Conservation (phyloP, 2,797 vertebrate genomes). For the Crenuchus spilurus region DNA sequence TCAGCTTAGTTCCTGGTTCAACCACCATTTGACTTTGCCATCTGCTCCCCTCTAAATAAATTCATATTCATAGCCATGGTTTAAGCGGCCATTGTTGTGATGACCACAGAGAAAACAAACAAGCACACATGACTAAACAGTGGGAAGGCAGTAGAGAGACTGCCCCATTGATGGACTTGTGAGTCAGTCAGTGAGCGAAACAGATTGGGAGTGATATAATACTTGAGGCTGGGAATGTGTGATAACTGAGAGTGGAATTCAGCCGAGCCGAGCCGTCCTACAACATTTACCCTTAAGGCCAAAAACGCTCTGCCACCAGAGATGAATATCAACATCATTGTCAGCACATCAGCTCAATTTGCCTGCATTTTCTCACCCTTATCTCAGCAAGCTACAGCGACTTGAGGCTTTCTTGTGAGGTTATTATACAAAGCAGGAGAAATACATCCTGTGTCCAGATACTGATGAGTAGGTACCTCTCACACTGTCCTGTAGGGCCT, state of each 20-base stretch:
- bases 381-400: not conserved
- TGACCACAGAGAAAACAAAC: slow-evolving; percentile 44
- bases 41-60: slow-evolving; percentile 46
- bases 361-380: slow-evolving; percentile 2
- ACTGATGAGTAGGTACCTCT: not conserved
- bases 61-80: slow-evolving; percentile 33
- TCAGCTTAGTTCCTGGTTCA: slow-evolving; percentile 39
- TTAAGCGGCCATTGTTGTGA: slow-evolving; percentile 37
- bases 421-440: not conserved
- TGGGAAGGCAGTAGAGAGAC: slow-evolving; percentile 25
- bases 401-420: not conserved
- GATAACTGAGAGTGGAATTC: slow-evolving; percentile 21
- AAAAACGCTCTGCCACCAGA: slow-evolving; percentile 9
- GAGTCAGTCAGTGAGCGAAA: slow-evolving; percentile 40
- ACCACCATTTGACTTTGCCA: slow-evolving; percentile 44
- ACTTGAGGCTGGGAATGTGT: slow-evolving; percentile 30
- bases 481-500: not conserved
- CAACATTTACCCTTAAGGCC: slow-evolving; percentile 14
- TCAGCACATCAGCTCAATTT: slow-evolving; percentile 14
- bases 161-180: slow-evolving; percentile 52
- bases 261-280: slow-evolving; percentile 2
- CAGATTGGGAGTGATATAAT: slow-evolving; percentile 39
- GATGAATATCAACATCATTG: slow-evolving; percentile 21
- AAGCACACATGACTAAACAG: slow-evolving; percentile 47
- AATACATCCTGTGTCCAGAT: not conserved